Conservation (phyloP, 53 echinoderm and acorn worm species). For the Henricia sp. region DNA sequence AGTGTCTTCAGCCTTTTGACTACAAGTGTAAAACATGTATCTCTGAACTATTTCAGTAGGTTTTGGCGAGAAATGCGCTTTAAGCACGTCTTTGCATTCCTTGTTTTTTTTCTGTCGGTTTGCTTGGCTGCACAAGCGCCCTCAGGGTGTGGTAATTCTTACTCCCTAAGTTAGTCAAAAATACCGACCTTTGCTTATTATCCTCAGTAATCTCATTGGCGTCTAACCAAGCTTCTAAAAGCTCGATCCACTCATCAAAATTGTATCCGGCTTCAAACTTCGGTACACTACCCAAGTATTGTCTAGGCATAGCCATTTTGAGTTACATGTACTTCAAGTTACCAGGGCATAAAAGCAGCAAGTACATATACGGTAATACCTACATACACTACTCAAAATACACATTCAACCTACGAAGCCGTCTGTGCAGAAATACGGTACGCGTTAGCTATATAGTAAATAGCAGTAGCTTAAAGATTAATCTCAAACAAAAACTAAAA, state of each 20-base stretch:
- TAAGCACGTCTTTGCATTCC: neutral
- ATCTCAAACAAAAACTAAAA: no score
- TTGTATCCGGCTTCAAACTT: no score
- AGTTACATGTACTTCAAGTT: no score
- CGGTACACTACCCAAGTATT: no score
- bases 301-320: no score
- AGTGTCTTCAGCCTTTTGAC: neutral
- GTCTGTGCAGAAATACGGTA: no score
- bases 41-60: neutral
- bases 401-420: no score
- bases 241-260: neutral
- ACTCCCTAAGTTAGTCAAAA: constrained; percentile 58
- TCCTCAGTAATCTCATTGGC: constrained; percentile 39
- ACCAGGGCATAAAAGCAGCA: no score
- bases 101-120: constrained; percentile 34
- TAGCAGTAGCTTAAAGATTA: no score
- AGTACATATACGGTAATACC: no score
- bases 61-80: neutral
- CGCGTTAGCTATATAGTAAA: no score
- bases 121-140: constrained; percentile 57
- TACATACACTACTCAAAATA: no score
- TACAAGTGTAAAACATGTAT: neutral
- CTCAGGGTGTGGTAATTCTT: constrained; percentile 50
- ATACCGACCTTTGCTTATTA: constrained; percentile 41
- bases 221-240: constrained; percentile 50